These are phyloP conservation scores for Tetragnatha montana DNA, from an alignment of 2,888 invertebrate species.

Conservation along the genomic window DNA sequence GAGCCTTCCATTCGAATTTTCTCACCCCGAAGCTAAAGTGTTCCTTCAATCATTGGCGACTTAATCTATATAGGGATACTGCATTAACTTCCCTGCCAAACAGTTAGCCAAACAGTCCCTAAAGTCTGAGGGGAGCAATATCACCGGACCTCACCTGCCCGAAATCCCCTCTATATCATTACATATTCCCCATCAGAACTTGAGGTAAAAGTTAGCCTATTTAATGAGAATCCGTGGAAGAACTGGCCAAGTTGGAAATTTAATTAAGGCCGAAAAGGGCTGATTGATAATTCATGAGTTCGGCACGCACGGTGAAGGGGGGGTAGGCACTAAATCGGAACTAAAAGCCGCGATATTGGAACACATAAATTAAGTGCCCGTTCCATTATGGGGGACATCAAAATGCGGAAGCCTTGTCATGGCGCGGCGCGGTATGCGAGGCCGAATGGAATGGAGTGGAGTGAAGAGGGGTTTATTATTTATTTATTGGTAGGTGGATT, in stretches of 20 bases:
- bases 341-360: slow-evolving; percentile 63
- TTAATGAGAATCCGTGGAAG: slow-evolving; percentile 50
- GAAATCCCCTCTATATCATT: slow-evolving; percentile 25
- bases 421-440: slow-evolving; percentile 36
- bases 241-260: slow-evolving; percentile 51
- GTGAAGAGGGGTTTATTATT: background rate
- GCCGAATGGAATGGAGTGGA: slow-evolving; percentile 12
- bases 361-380: slow-evolving; percentile 66
- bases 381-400: slow-evolving; percentile 40
- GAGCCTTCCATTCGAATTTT: background rate
- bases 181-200: slow-evolving; percentile 27
- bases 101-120: background rate
- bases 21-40: background rate
- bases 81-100: background rate
- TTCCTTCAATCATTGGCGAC: no score
- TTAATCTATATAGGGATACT: no score
- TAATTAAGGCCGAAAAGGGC: slow-evolving; percentile 57
- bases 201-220: slow-evolving; percentile 36
- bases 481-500: slow-evolving; percentile 13
- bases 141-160: slow-evolving; percentile 15
- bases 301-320: slow-evolving; percentile 34
- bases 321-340: slow-evolving; percentile 57
- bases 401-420: slow-evolving; percentile 54
- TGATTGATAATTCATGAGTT: slow-evolving; percentile 68
- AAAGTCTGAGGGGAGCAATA: no score